Conservation (phyloP, 2,797 vertebrate genomes). For the Threskiornis aethiopicus region DNA sequence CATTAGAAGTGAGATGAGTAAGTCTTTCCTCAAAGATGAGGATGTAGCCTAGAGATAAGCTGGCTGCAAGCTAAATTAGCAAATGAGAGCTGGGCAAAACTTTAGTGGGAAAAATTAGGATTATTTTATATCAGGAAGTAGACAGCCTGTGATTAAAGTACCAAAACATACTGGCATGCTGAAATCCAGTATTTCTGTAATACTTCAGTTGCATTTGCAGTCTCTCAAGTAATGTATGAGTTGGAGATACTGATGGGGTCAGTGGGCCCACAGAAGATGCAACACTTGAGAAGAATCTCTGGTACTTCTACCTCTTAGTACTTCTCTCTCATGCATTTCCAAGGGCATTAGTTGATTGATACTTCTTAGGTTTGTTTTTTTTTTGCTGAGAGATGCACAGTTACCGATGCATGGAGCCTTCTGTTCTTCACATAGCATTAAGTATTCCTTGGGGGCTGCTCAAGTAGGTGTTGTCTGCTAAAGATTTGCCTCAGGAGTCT, state of each 20-base stretch:
- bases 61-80: background rate
- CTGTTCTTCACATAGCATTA: conserved; percentile 6
- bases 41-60: background rate
- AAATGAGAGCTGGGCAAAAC: background rate
- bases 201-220: background rate
- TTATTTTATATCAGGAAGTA: background rate
- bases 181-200: background rate
- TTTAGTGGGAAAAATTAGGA: background rate
- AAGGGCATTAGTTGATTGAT: background rate
- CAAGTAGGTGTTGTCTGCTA: background rate
- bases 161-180: background rate
- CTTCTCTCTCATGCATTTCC: background rate
- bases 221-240: background rate
- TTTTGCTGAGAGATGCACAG: background rate
- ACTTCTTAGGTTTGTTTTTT: background rate
- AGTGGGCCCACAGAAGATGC: background rate
- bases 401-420: background rate
- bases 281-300: background rate
- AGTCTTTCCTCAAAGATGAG: background rate
- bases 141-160: background rate
- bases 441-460: background rate
- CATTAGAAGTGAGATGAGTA: background rate
- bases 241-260: background rate
- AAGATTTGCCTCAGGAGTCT: conserved; percentile 32
- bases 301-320: background rate